Evolutionary conservation across 1,140 invertebrate species (phyloP), one percentile per base, ranked within the genome.

Genomic region (Scylla paramamosain): DNA sequence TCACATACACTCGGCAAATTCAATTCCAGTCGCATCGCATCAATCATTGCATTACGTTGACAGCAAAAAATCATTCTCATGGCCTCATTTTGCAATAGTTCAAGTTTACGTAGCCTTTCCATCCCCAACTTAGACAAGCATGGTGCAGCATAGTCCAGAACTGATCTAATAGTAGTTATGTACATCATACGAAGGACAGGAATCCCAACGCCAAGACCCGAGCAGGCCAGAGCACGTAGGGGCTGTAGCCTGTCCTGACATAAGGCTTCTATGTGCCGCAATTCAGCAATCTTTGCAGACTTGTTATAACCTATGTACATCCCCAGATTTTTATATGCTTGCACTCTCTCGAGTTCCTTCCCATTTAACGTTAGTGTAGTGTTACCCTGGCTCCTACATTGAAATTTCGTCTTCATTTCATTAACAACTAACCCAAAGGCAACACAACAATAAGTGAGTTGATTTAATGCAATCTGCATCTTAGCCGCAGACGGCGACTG

Each of bases 281-380:
- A 28, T 90, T 90, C 39, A 8, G 88, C 45, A 90, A 25, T 48
- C 7, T 90, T 90, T 46, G 88, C 39, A 90, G 31, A 3, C 28
- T 48, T n/a, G n/a, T n/a, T n/a, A 59, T 52, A 91, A 48, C 89
- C 48, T 29, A 91, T 29, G n/a, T 91, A 59, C 89, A 91, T 31
- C 28, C 45, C 48, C 29, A 59, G 14, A 52, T 91, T 59, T n/a
- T 67, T 91, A 29, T 59, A 91, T 46, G 28, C 52, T 31, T n/a
- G 28, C 29, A 48, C 89, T 67, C 29, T 28, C 28, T 67, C n/a
- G 0, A 91, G 45, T 31, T 67, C 39, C 52, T 59, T 67, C 0
- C 29, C 89, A 67, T 48, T 91, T 52, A 59, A 52, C 28, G 45
- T 91, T 7, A 52, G 48, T 59, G 29, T 8, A 52, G n/a, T 67